Evolutionary conservation across 2,113 vertebrate species (phyloP).

Genomic region (Myodes glareolus): DNA sequence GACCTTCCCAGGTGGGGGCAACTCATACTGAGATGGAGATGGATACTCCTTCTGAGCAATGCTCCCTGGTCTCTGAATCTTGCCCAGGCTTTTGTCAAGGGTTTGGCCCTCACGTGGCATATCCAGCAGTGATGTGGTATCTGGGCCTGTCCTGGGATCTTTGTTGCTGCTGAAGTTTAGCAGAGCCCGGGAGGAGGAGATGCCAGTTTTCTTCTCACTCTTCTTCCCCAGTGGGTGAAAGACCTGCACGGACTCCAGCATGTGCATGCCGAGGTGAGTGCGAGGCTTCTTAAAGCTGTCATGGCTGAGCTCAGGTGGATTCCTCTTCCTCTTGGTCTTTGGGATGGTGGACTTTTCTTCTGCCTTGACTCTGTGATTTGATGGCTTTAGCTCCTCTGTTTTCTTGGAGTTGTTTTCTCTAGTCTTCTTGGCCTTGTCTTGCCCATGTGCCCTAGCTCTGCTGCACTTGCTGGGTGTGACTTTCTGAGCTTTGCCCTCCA

Average conservation of each 20-base stretch:
- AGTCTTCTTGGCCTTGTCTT: not conserved
- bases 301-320: constrained; percentile 34
- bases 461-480: not conserved
- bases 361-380: not conserved
- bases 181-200: not conserved
- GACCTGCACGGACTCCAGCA: constrained; percentile 71
- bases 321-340: constrained; percentile 13
- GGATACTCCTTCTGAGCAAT: not conserved
- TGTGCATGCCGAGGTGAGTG: constrained; percentile 49
- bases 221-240: not conserved
- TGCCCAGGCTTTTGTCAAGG: not conserved
- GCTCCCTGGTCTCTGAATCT: not conserved
- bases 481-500: not conserved
- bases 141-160: not conserved
- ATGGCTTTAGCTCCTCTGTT: not conserved
- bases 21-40: not conserved
- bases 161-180: not conserved
- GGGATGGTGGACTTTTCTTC: not conserved
- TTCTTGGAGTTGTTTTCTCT: not conserved
- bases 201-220: not conserved
- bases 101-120: not conserved
- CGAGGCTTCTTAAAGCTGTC: constrained; percentile 55
- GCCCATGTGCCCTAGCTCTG: not conserved
- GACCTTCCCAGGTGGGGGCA: constrained; percentile 64
- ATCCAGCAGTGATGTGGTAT: not conserved